Percentiles rank a stretch among this genome's conserved stretches.
These are phyloP conservation scores for Lophochroa leadbeateri DNA, from an alignment of 2,113 vertebrate genomes.

Conservation along the genomic window DNA sequence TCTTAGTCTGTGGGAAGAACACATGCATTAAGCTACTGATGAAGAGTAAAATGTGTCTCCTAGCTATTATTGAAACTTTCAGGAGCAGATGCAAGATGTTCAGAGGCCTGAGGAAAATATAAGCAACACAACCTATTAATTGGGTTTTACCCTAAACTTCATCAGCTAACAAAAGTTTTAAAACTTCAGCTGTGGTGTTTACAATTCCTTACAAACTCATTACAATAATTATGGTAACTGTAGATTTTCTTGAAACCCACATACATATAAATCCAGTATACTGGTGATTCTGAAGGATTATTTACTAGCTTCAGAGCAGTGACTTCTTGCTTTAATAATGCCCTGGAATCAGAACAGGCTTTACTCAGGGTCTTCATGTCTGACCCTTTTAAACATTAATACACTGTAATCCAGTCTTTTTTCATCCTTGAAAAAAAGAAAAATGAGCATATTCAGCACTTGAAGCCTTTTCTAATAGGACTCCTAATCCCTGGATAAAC, in stretches of 20 bases:
- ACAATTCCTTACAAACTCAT: not conserved
- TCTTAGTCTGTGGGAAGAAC: not conserved
- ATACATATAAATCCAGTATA: not conserved
- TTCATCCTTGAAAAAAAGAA: not conserved
- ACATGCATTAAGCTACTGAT: not conserved
- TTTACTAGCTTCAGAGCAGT: not conserved
- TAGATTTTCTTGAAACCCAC: not conserved
- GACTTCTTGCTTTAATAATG: slow-evolving; percentile 26
- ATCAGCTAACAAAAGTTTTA: not conserved
- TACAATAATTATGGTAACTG: not conserved
- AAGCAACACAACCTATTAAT: not conserved
- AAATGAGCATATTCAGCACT: not conserved
- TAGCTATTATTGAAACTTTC: not conserved
- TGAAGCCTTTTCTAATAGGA: slow-evolving; percentile 1
- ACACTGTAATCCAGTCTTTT: not conserved
- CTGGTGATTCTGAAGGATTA: not conserved
- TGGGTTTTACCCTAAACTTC: not conserved
- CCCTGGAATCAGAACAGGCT: not conserved
- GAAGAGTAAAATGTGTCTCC: not conserved
- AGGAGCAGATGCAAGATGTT: not conserved
- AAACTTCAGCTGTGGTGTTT: not conserved
- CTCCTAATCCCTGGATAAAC: slow-evolving; percentile 18
- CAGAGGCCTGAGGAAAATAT: not conserved
- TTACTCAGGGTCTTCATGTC: not conserved
- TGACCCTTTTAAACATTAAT: slow-evolving; percentile 20